A percentile compares a stretch with the other conserved stretches of the same genome.
phyloP scores from a whole-genome alignment of 2,888 invertebrate species.

The Maniola hyperantus region DNA sequence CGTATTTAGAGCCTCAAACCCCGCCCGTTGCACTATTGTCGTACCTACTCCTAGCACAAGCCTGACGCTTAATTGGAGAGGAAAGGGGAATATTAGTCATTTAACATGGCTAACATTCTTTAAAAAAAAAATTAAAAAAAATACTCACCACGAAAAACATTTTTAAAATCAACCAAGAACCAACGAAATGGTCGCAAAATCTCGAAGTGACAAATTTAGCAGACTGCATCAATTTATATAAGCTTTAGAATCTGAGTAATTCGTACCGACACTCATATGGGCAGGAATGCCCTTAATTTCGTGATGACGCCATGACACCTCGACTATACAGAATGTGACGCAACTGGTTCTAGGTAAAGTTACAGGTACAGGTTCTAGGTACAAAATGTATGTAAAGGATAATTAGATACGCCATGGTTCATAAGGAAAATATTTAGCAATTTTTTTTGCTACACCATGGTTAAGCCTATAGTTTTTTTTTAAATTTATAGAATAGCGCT shows the following conservation, averaged over 20 bases:
- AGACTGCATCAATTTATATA: slow-evolving; percentile 39
- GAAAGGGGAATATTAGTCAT: no score
- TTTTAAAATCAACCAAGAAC: slow-evolving; percentile 37
- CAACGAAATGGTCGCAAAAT: neutral
- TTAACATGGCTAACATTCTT: no score
- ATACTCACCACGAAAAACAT: slow-evolving; percentile 61
- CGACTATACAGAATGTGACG: slow-evolving; percentile 2
- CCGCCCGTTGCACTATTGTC: no score
- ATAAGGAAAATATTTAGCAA: neutral
- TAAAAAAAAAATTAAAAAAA: slow-evolving; percentile 5
- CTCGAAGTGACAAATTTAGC: slow-evolving; percentile 27
- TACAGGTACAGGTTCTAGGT: no score
- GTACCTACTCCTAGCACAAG: no score
- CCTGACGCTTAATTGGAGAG: no score
- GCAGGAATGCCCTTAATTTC: slow-evolving; percentile 36
- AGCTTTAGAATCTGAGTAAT: slow-evolving; percentile 22
- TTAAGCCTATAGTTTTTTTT: no score
- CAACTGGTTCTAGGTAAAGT: slow-evolving; percentile 17
- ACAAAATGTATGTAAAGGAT: neutral
- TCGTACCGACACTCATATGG: slow-evolving; percentile 32
- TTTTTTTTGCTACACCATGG: neutral
- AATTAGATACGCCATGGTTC: neutral
- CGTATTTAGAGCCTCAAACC: slow-evolving; percentile 4
- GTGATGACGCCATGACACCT: slow-evolving; percentile 5
- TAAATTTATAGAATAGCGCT: no score